Evolutionary conservation across 1,140 invertebrate genomes (phyloP), one percentile per base, ranked within the genome.

Genomic region (Pogonus chalceus): DNA sequence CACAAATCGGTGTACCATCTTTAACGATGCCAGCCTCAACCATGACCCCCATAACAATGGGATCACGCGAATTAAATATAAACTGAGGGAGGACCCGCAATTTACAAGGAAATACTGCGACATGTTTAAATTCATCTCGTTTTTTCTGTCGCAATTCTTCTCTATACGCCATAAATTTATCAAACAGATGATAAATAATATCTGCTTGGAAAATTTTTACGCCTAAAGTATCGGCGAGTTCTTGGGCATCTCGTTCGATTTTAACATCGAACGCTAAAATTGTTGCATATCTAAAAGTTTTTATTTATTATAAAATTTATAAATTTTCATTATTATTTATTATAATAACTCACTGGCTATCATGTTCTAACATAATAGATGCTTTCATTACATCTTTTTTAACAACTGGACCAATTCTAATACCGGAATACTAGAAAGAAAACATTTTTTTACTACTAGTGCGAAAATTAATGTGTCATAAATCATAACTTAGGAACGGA

Each of bases 301-400:
- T 31, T 4, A 43, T n/a, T n/a, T n/a, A n/a, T n/a, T n/a, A n/a
- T n/a, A n/a, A n/a, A n/a, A n/a, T n/a, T n/a, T n/a, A n/a, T n/a
- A n/a, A n/a, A n/a, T n/a, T n/a, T n/a, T 31, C 26, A 31, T 7
- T 14, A 31, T 31, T 31, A 31, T 31, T 14, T 7, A 31, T 31
- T 31, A 31, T 31, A 31, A 31, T 7, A 31, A 89, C 87, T 86
- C 75, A 95, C 86, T 98, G 94, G 47, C 85, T 84, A 65, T 98
- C 94, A 72, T 98, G 94, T 72, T 99, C 96, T 74, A 99, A 71
- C 97, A 99, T 99, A 52, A 92, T 92, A 3, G 96, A 98, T 1
- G 96, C 96, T 72, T 95, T 98, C 91, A 98, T 98, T 1, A 99
- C 94, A 72, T 99, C 97, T 65, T 92, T 93, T 70, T 97, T 99